A percentile compares a stretch with the other conserved stretches of the same genome.
phyloP scores from a whole-genome alignment of 2,797 vertebrate species.

The Chromobotia macracanthus region DNA sequence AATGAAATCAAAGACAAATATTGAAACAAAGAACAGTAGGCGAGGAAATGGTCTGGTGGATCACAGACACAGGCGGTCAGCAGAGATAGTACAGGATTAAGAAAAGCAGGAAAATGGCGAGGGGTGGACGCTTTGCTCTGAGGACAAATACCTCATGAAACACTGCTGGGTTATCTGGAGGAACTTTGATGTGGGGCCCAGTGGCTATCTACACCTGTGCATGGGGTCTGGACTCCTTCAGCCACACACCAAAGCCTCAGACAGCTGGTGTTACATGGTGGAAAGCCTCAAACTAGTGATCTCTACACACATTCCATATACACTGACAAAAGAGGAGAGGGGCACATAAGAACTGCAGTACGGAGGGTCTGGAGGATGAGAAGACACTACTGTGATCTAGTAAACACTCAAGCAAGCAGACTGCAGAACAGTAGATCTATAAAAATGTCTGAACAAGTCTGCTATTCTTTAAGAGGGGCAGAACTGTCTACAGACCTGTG shows the following conservation, averaged over 20 bases:
- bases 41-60: slow-evolving; percentile 48
- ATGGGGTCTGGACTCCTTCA: slow-evolving; percentile 79
- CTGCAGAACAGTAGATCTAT: slow-evolving; percentile 49
- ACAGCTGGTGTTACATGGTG: slow-evolving; percentile 59
- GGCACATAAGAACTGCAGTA: background rate
- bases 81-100: slow-evolving; percentile 51
- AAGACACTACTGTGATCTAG: slow-evolving; percentile 50
- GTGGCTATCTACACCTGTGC: slow-evolving; percentile 81
- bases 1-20: slow-evolving; percentile 14
- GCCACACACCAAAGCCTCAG: slow-evolving; percentile 75
- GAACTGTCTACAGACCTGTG: slow-evolving; percentile 33
- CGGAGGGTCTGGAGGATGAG: slow-evolving; percentile 2
- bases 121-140: slow-evolving; percentile 39
- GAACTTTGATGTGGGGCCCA: slow-evolving; percentile 85
- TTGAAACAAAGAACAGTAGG: slow-evolving; percentile 10
- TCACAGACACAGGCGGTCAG: slow-evolving; percentile 49
- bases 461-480: background rate
- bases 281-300: slow-evolving; percentile 42
- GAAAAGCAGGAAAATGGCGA: slow-evolving; percentile 45
- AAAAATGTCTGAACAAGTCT: slow-evolving; percentile 48
- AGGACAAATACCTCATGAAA: slow-evolving; percentile 71
- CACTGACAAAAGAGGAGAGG: slow-evolving; percentile 15
- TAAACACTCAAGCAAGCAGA: slow-evolving; percentile 54
- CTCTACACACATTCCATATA: slow-evolving; percentile 13
- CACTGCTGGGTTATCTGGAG: slow-evolving; percentile 77